Evolutionary conservation across 1,140 invertebrate species (phyloP).

Genomic region (Macrostomum lignano): DNA sequence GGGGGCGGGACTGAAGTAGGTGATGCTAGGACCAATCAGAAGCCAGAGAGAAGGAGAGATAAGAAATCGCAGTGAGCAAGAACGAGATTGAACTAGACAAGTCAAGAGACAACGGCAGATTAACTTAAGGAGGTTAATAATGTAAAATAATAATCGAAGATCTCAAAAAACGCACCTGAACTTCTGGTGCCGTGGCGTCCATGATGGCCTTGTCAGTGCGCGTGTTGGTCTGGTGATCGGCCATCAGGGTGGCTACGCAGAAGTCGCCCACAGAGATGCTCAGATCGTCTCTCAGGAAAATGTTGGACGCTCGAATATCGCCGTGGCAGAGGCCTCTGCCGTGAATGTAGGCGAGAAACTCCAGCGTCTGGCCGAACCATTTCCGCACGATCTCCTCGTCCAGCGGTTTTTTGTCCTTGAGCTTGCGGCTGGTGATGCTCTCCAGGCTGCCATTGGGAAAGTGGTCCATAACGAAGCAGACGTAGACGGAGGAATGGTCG

Average conservation of each 20-base stretch:
- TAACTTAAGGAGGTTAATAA: no score
- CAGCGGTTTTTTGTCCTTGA: conserved; percentile 10
- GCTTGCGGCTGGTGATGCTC: conserved; percentile 5
- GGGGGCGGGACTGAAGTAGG: no score
- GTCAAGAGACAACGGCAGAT: no score
- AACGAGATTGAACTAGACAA: no score
- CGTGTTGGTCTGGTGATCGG: conserved; percentile 15
- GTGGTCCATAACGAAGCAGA: conserved; percentile 19
- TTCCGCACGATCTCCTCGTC: conserved; percentile 17
- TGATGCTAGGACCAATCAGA: no score
- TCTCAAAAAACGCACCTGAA: no score
- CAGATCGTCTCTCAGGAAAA: conserved; percentile 14
- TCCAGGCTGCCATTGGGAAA: conserved; percentile 13
- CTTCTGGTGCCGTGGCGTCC: no score
- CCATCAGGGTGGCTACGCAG: conserved; percentile 19
- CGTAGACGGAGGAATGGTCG: conserved; percentile 17
- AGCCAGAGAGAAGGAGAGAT: no score
- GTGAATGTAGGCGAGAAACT: conserved; percentile 18
- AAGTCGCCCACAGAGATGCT: conserved; percentile 17
- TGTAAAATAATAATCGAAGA: no score
- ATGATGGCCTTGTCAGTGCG: no score
- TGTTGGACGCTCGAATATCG: conserved; percentile 16
- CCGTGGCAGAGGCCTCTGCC: conserved; percentile 19
- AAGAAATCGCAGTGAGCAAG: no score
- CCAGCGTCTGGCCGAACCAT: conserved; percentile 18